Percentiles rank a stretch among this genome's conserved stretches.
Evolutionary conservation across 2,797 vertebrate genomes (phyloP).

Genomic region (Chloroceryle amazona): DNA sequence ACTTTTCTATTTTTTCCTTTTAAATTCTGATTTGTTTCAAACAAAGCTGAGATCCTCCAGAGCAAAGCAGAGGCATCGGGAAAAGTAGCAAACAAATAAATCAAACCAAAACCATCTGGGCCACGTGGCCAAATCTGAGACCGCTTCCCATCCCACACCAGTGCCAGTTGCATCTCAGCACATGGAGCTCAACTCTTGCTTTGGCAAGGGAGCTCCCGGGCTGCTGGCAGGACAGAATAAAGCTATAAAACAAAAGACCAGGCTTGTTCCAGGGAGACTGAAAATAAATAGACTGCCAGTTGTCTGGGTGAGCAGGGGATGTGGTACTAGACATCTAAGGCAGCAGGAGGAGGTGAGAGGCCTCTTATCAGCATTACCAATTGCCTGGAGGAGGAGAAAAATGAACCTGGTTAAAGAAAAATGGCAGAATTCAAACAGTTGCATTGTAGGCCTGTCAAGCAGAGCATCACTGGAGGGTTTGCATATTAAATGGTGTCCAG

Average conservation of each 20-base stretch:
- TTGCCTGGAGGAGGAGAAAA: background rate
- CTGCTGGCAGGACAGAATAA: background rate
- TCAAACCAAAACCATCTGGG: constrained; percentile 18
- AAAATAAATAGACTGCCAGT: background rate
- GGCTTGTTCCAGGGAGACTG: background rate
- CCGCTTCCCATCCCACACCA: background rate
- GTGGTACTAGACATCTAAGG: background rate
- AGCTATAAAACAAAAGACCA: background rate
- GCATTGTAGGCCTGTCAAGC: background rate
- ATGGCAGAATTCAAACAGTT: background rate
- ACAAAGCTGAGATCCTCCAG: background rate
- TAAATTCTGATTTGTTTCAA: background rate
- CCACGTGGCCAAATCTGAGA: background rate
- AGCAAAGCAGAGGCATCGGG: background rate
- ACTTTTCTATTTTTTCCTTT: background rate
- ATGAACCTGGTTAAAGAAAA: background rate
- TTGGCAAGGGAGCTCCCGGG: background rate
- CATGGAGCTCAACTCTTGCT: background rate
- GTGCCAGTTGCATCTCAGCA: background rate
- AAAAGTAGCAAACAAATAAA: constrained; percentile 6
- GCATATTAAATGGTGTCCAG: background rate
- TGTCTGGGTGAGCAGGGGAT: background rate
- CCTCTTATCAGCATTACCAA: background rate
- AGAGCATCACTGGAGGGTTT: background rate
- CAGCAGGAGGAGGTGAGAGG: background rate